Base-by-base conservation (phyloP, 2,888 invertebrate genomes). In the Dysmachus trigonus region DNA sequence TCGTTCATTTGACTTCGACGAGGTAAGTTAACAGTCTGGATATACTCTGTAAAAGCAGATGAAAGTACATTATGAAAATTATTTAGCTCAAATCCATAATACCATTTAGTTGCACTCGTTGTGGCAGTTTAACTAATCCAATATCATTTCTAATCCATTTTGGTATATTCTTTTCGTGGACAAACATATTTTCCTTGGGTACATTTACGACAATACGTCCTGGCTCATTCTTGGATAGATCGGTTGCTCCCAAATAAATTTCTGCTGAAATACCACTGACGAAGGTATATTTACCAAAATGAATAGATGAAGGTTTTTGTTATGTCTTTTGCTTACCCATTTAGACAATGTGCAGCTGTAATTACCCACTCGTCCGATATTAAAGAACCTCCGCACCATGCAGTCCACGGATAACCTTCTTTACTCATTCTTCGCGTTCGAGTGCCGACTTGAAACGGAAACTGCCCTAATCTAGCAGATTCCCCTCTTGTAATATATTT, bases 1-100 rank as follows among this genome's bases (percentile, higher is more conserved):
- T 33, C 31, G 8, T 35, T 41, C 22, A 76, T 6, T 15, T 33
- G 62, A 33, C 35, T 82, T 18, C 18, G 35, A 33, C 71, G 62
- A n/a, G 82, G 82, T 15, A 82, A 38, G 6, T 82, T 62, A 22
- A 82, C 71, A 18, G 62, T 10, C 62, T 82, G 33, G 33, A 82
- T 71, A 41, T 41, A 41, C 4, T 41, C 38, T 41, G 1, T 10
- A 41, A 13, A 41, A 41, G n/a, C n/a, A n/a, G n/a, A n/a, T n/a
- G n/a, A n/a, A n/a, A n/a, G n/a, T n/a, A n/a, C n/a, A n/a, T n/a
- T n/a, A n/a, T n/a, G n/a, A n/a, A n/a, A n/a, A n/a, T n/a, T n/a
- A n/a, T n/a, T n/a, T n/a, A n/a, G n/a, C n/a, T n/a, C n/a, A n/a
- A n/a, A n/a, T n/a, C n/a, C n/a, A n/a, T n/a, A n/a, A n/a, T 3